A percentile compares a stretch with the other conserved stretches of the same genome.
Conservation (phyloP, 2,888 invertebrate genomes). For the Microplitis manilae region DNA sequence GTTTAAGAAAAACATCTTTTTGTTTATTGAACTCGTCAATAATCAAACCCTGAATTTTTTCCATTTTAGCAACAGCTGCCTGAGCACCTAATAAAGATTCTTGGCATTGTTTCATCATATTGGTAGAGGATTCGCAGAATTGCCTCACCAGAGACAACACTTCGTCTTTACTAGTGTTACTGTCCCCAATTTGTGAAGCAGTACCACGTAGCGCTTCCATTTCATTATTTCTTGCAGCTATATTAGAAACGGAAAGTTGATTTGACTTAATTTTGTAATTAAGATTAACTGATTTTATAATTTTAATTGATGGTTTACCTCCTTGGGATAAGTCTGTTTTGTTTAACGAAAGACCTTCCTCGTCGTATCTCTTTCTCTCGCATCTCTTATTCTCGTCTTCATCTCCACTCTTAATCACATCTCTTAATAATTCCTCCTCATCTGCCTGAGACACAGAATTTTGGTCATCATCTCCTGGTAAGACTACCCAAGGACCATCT, state of each 20-base stretch:
- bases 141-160: conserved; percentile 5
- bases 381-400: conserved; percentile 14
- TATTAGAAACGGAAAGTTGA: neutral
- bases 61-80: conserved; percentile 10
- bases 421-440: conserved; percentile 28
- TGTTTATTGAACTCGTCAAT: conserved; percentile 12
- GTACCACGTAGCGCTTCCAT: neutral
- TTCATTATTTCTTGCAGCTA: neutral
- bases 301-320: neutral
- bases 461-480: conserved; percentile 33
- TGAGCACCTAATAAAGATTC: conserved; percentile 19
- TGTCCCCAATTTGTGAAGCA: neutral
- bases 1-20: conserved; percentile 14
- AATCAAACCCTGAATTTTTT: conserved; percentile 29
- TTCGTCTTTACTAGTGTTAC: neutral
- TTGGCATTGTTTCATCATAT: conserved; percentile 26
- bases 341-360: conserved; percentile 30
- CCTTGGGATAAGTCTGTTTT: neutral
- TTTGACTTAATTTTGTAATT: conserved; percentile 23
- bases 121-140: conserved; percentile 23
- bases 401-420: conserved; percentile 25
- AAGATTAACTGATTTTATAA: neutral
- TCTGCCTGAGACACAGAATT: conserved; percentile 35
- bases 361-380: conserved; percentile 11
- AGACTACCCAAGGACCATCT: conserved; percentile 35